A percentile compares a stretch with the other conserved stretches of the same genome.
These are phyloP conservation scores for Andrena cerasifolii DNA, from an alignment of 1,140 invertebrate species.

Conservation along the genomic window DNA sequence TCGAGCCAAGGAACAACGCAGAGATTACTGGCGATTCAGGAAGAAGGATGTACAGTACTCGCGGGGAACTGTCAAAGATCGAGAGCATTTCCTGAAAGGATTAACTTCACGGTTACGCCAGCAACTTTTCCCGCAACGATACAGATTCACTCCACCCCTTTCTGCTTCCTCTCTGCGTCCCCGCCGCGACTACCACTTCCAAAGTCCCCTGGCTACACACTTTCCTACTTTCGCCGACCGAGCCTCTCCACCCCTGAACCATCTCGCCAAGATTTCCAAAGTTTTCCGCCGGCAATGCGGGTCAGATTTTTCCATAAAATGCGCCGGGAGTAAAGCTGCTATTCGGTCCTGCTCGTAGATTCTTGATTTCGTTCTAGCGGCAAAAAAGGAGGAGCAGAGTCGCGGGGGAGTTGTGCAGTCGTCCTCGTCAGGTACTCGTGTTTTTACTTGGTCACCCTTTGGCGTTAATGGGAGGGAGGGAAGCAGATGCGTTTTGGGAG, in stretches of 20 bases:
- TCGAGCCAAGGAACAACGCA: too few relatives aligned
- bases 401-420: background rate
- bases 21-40: too few relatives aligned
- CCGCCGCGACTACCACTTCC: conserved; percentile 3
- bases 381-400: background rate
- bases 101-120: conserved; percentile 39
- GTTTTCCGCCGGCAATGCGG: conserved; percentile 26
- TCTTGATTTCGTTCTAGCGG: conserved; percentile 2
- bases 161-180: background rate
- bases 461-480: too few relatives aligned
- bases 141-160: conserved; percentile 7
- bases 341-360: conserved; percentile 6
- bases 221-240: conserved; percentile 12
- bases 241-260: background rate
- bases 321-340: background rate
- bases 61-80: background rate
- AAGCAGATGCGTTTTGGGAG: too few relatives aligned
- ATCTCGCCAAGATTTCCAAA: conserved; percentile 38
- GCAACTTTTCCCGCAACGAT: conserved; percentile 22
- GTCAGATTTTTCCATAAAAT: conserved; percentile 55
- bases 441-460: too few relatives aligned
- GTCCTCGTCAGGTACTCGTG: too few relatives aligned
- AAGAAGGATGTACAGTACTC: too few relatives aligned
- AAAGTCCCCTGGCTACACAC: conserved; percentile 17
- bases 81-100: conserved; percentile 19